A percentile compares a stretch with the other conserved stretches of the same genome.
These are phyloP conservation scores for Xylota segnis DNA, from an alignment of 2,888 invertebrate species.

Conservation along the genomic window DNA sequence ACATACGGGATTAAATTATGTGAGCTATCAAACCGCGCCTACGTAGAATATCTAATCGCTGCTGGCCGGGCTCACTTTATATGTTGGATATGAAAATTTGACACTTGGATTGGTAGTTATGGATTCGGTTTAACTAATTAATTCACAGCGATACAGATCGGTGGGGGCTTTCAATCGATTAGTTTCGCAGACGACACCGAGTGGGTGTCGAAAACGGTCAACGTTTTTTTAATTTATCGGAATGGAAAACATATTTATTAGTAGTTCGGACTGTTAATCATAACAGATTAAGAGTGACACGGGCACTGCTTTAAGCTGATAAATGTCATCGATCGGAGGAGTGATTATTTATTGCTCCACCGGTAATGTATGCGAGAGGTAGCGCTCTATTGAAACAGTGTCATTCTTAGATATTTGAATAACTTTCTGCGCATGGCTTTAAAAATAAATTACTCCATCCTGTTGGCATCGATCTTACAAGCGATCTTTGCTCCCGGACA, in stretches of 20 bases:
- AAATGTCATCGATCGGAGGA: conserved; percentile 4
- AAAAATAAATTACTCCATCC: not conserved
- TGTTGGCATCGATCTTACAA: not conserved
- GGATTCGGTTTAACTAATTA: conserved; percentile 49
- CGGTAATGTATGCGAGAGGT: not conserved
- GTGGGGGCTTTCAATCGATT: conserved; percentile 13
- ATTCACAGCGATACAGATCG: conserved; percentile 38
- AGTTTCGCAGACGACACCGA: conserved; percentile 18
- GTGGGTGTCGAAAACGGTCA: conserved; percentile 25
- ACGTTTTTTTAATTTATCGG: conserved; percentile 15
- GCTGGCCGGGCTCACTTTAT: conserved; percentile 6
- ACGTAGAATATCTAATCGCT: conserved; percentile 58
- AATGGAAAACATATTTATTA: conserved; percentile 21
- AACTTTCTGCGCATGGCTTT: not conserved
- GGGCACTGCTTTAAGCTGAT: conserved; percentile 19
- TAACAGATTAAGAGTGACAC: conserved; percentile 24
- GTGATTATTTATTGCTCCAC: conserved; percentile 17
- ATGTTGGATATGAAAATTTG: conserved; percentile 36
- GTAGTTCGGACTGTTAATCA: conserved; percentile 18
- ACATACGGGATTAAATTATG: conserved; percentile 36
- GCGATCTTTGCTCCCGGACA: conserved; percentile 10
- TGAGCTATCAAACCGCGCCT: conserved; percentile 39
- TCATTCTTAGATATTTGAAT: not conserved
- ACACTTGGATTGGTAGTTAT: conserved; percentile 36
- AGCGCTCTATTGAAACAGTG: not conserved